These are phyloP conservation scores for Lacerta viridis DNA, from an alignment of 2,797 vertebrate genomes.

Conservation along the genomic window DNA sequence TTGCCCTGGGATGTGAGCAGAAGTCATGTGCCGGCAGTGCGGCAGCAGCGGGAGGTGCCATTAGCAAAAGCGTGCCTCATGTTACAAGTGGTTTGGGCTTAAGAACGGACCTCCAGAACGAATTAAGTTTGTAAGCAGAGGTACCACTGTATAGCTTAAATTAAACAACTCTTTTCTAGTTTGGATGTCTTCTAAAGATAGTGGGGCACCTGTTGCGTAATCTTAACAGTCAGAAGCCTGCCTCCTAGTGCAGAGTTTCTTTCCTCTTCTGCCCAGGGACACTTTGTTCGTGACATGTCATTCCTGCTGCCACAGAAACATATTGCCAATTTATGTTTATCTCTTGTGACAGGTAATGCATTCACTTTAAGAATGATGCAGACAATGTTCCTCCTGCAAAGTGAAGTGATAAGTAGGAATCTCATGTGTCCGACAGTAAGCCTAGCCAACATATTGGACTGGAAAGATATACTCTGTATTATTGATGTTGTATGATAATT, in stretches of 20 bases:
- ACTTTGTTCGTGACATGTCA: background rate
- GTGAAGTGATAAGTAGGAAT: no score
- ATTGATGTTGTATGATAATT: background rate
- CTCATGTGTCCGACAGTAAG: background rate
- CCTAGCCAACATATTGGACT: background rate
- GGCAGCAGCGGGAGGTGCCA: no score
- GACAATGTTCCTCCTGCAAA: background rate
- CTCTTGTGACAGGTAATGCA: background rate
- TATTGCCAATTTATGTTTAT: background rate
- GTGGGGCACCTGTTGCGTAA: background rate
- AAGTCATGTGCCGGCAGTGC: no score
- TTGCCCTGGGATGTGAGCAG: no score
- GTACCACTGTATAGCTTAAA: no score
- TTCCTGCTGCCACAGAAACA: background rate
- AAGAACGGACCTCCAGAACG: no score
- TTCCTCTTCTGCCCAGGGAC: background rate
- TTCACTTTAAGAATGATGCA: background rate
- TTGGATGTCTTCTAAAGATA: background rate
- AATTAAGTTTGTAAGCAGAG: no score
- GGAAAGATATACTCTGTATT: background rate
- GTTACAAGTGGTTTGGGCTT: no score
- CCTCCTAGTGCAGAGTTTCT: background rate
- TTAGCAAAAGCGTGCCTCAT: no score
- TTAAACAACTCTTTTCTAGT: no score
- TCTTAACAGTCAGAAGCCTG: background rate